Conservation (phyloP, 2,113 vertebrate genomes). For the Proteles cristata region DNA sequence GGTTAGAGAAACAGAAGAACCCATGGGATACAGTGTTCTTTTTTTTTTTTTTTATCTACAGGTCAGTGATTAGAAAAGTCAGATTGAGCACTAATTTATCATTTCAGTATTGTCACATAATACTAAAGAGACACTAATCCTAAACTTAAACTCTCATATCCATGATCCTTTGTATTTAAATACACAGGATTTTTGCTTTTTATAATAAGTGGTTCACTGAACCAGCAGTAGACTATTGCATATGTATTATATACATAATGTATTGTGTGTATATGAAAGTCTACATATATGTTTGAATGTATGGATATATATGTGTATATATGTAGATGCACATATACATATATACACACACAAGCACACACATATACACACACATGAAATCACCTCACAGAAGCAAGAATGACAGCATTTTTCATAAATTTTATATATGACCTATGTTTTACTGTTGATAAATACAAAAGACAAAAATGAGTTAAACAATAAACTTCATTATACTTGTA, state of each 20-base stretch:
- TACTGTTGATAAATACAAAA: neutral
- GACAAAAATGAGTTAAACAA: neutral
- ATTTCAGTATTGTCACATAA: neutral
- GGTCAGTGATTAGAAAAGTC: neutral
- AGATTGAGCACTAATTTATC: neutral
- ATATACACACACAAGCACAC: neutral
- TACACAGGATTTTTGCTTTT: neutral
- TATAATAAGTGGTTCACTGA: neutral
- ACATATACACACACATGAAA: neutral
- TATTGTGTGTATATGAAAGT: neutral
- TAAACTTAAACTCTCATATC: neutral
- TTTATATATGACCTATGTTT: neutral
- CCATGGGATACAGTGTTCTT: accelerated
- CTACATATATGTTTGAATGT: too few species aligned
- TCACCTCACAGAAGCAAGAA: neutral
- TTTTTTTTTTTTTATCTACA: neutral
- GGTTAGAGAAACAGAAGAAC: neutral
- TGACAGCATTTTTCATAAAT: neutral
- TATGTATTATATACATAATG: neutral
- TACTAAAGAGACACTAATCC: neutral
- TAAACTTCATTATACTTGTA: neutral
- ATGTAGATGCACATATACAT: neutral
- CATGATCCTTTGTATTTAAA: neutral
- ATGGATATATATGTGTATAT: neutral
- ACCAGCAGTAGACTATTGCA: neutral